Percentiles rank a stretch among this genome's conserved stretches.
Evolutionary conservation across 2,888 invertebrate genomes (phyloP).

Genomic region (Chirona hameri): DNA sequence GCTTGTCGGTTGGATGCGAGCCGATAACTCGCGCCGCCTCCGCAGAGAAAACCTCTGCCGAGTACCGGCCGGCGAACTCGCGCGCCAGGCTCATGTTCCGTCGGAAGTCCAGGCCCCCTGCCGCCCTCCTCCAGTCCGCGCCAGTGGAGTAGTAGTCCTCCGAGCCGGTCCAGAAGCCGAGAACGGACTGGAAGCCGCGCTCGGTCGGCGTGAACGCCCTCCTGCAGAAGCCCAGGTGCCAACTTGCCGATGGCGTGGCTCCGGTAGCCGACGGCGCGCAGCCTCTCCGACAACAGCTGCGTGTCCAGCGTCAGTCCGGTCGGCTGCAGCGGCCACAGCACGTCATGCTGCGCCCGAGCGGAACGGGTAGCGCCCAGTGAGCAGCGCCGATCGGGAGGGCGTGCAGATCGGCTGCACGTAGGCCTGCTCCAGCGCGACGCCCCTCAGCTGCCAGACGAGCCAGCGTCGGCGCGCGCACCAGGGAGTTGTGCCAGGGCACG

Average conservation of each 20-base stretch:
- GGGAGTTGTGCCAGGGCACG: slow-evolving; percentile 46
- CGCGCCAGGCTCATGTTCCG: slow-evolving; percentile 86
- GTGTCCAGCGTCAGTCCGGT: slow-evolving; percentile 76
- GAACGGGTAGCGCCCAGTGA: slow-evolving; percentile 90
- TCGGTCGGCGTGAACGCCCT: slow-evolving; percentile 69
- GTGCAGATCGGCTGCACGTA: slow-evolving; percentile 87
- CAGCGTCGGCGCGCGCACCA: slow-evolving; percentile 48
- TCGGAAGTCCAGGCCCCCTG: slow-evolving; percentile 86
- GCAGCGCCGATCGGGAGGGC: slow-evolving; percentile 78
- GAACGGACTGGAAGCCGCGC: slow-evolving; percentile 74
- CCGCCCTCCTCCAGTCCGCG: slow-evolving; percentile 52
- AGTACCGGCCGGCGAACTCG: slow-evolving; percentile 76
- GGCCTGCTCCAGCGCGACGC: slow-evolving; percentile 74
- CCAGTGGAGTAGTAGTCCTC: slow-evolving; percentile 89
- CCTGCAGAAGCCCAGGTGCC: slow-evolving; percentile 75
- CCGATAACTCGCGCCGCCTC: slow-evolving; percentile 72
- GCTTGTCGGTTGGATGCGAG: slow-evolving; percentile 50
- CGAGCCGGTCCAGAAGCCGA: slow-evolving; percentile 84
- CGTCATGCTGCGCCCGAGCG: slow-evolving; percentile 74
- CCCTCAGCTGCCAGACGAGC: slow-evolving; percentile 53
- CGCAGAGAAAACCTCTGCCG: slow-evolving; percentile 75
- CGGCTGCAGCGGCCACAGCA: slow-evolving; percentile 71
- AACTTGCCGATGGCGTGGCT: slow-evolving; percentile 81
- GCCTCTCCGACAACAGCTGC: slow-evolving; percentile 75
- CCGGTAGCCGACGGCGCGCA: slow-evolving; percentile 72